Evolutionary conservation across 2,797 vertebrate genomes (phyloP).

Genomic region (Mus minutoides): DNA sequence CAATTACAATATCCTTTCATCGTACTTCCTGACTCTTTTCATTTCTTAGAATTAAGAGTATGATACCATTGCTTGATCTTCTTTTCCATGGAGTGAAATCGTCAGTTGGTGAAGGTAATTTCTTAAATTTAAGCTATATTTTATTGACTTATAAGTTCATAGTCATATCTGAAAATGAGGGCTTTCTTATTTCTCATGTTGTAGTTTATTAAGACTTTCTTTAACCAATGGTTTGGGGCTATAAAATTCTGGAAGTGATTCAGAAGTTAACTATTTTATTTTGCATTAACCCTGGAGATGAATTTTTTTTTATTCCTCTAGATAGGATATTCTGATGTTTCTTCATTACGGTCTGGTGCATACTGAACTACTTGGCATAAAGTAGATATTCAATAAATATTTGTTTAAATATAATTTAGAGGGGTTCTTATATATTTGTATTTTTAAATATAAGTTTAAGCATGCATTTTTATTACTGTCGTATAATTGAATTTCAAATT

Average conservation of each 20-base stretch:
- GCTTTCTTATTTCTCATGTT: neutral
- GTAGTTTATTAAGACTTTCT: conserved; percentile 7
- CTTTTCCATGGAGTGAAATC: conserved; percentile 31
- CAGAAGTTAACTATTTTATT: conserved; percentile 39
- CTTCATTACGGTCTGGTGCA: neutral
- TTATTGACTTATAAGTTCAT: conserved; percentile 12
- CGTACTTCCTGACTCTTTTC: neutral
- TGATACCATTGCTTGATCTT: neutral
- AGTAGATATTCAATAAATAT: neutral
- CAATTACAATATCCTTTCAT: neutral
- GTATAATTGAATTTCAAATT: neutral
- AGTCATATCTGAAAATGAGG: neutral
- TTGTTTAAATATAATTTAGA: neutral
- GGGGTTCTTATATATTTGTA: neutral
- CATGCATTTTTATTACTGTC: neutral
- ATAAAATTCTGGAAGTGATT: neutral
- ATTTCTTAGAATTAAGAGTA: neutral
- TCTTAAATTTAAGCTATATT: neutral
- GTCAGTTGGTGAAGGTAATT: neutral
- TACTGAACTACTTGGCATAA: neutral
- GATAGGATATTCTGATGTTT: neutral
- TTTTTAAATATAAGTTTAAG: conserved; percentile 29
- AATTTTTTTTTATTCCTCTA: neutral
- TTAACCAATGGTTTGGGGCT: neutral
- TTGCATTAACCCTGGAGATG: neutral